Base-by-base conservation (phyloP, 2,888 invertebrate species). In the Drosophila falleni region DNA sequence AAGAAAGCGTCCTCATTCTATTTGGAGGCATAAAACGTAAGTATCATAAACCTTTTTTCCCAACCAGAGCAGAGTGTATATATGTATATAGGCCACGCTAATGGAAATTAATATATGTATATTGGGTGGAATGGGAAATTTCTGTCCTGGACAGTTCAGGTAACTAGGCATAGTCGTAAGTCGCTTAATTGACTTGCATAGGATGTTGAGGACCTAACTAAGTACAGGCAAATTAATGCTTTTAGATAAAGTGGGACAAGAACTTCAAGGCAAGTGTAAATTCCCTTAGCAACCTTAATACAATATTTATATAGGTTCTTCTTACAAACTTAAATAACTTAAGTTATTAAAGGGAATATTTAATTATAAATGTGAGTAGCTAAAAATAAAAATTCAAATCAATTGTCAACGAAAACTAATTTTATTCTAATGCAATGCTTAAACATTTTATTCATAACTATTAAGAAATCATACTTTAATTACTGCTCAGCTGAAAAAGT, bases 41-140 rank as follows among this genome's bases (percentile, higher is more conserved):
- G 62, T 60, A 69, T 72, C 83, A 69, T 84, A 84, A 84, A 86
- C 83, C 63, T 78, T 80, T 63, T 63, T 68, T 66, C 42, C 42
- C 29, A 6, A 4, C 9, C 42, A 13, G 39, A 10, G 33, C 44
- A 64, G 54, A 59, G 65, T 61, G 61, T 65, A 53, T 8, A 29
- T 29, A 29, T 29, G 6, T 23, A 29, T 29, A 29, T 29, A 29
- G 3, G 63, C 51, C 39, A 44, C 60, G 59, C 77, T 83, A 83
- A 87, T 81, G 82, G 74, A 87, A 87, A 85, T 79, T 79, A 72
- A 85, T 60, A 54, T 62, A 74, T 64, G 37, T 69, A 47, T 41
- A n/a, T 46, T 33, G 11, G 13, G 35, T 15, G 6, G 50, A 19
- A 23, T 35, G 26, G 3, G 23, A 29, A 42, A 23, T 42, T 63